A percentile compares a stretch with the other conserved stretches of the same genome.
Conservation (phyloP, 2,113 vertebrate species). For the Microtus richardsoni region DNA sequence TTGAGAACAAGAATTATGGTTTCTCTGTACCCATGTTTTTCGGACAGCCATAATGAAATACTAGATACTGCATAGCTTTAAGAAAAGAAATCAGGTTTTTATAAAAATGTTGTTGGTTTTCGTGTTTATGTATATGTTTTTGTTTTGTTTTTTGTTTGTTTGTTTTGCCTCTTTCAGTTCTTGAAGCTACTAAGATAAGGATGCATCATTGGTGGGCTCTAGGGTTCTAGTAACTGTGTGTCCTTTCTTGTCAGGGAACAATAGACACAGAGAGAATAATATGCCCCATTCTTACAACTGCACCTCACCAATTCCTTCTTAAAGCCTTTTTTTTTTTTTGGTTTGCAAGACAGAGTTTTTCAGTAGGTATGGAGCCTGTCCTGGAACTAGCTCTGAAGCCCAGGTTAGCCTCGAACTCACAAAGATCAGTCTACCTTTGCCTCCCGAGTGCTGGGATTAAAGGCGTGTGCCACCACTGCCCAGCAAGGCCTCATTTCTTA, state of each 20-base stretch:
- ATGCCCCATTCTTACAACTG: neutral
- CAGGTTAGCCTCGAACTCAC: no score
- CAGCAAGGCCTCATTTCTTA: neutral
- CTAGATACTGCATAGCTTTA: neutral
- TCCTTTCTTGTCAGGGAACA: neutral
- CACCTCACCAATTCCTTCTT: neutral
- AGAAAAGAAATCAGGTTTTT: neutral
- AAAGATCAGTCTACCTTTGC: no score
- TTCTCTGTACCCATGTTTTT: neutral
- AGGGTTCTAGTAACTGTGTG: neutral
- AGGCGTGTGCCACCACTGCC: no score
- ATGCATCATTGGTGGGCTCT: no score
- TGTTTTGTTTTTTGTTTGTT: neutral
- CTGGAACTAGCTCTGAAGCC: no score
- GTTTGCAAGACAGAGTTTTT: no score
- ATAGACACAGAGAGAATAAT: neutral
- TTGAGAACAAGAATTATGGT: neutral
- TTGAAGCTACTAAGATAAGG: neutral
- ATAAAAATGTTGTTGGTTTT: neutral
- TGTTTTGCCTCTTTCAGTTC: neutral
- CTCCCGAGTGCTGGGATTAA: no score
- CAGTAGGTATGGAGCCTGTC: no score
- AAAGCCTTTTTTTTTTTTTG: neutral
- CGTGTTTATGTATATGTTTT: no score
- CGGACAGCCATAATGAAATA: neutral